These are phyloP conservation scores for Drosophila anceps DNA, from an alignment of 2,888 invertebrate species.

Conservation along the genomic window DNA sequence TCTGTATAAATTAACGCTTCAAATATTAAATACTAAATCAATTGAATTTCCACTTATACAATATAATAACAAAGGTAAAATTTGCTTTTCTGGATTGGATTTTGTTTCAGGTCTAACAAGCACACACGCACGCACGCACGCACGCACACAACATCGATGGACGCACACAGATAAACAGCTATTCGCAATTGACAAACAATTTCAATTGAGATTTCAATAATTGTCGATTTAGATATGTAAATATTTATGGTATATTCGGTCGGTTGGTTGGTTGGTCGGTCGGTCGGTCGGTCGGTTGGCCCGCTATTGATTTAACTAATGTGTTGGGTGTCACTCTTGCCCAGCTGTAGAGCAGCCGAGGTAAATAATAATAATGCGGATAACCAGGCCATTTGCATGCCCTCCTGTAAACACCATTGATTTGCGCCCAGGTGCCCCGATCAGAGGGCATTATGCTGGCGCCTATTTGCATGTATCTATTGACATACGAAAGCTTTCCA, in stretches of 20 bases:
- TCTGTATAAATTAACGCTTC: neutral
- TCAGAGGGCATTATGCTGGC: constrained; percentile 12
- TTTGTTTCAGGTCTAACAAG: constrained; percentile 35
- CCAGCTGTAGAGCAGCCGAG: constrained; percentile 13
- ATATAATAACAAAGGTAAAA: constrained; percentile 25
- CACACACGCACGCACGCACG: constrained; percentile 23
- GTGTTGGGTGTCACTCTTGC: constrained; percentile 27
- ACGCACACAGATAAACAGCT: constrained; percentile 12
- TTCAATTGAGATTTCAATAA: constrained; percentile 83
- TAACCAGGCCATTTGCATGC: constrained; percentile 39
- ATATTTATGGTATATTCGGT: constrained; percentile 77
- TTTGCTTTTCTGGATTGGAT: constrained; percentile 40
- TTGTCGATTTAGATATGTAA: constrained; percentile 83
- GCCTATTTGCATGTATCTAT: constrained; percentile 18
- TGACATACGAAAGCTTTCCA: constrained; percentile 8
- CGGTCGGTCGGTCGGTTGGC: constrained; percentile 40
- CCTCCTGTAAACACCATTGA: constrained; percentile 20
- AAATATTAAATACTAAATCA: constrained; percentile 32
- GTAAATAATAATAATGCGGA: constrained; percentile 50
- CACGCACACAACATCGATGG: constrained; percentile 20
- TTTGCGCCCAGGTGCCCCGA: constrained; percentile 46
- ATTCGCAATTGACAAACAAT: constrained; percentile 64
- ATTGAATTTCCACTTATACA: constrained; percentile 21
- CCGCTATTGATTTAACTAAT: constrained; percentile 79
- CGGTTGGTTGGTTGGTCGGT: constrained; percentile 40